Evolutionary conservation across 2,888 invertebrate species (phyloP).

Genomic region (Leptinotarsa rubiginosa): DNA sequence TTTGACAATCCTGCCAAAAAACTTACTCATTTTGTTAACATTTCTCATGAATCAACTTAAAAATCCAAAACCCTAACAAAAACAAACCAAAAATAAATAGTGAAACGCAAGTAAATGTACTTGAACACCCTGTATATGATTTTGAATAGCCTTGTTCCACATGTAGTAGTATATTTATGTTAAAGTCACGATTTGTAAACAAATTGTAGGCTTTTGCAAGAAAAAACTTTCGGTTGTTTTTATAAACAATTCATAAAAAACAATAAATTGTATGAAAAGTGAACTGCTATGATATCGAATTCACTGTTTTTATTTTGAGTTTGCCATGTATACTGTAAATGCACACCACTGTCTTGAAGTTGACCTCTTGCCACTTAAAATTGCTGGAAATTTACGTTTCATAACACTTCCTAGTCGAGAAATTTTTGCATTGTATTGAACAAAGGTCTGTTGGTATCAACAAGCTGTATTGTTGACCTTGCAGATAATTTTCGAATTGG

Average conservation of each 20-base stretch:
- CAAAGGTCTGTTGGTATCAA: background rate
- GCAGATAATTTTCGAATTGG: background rate
- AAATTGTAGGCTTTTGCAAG: conserved; percentile 12
- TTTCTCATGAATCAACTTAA: conserved; percentile 19
- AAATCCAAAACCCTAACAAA: conserved; percentile 18
- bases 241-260: conserved; percentile 13
- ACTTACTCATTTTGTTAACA: conserved; percentile 7
- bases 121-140: conserved; percentile 31
- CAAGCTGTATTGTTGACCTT: background rate
- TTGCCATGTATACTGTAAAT: conserved; percentile 27
- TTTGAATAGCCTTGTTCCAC: conserved; percentile 25
- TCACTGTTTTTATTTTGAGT: conserved; percentile 8
- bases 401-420: background rate
- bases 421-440: background rate
- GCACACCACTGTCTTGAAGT: conserved; percentile 15
- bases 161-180: conserved; percentile 14
- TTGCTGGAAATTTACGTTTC: background rate
- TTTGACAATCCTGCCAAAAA: background rate
- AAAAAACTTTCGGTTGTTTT: conserved; percentile 16
- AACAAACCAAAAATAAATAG: conserved; percentile 31
- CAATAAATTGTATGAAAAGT: conserved; percentile 15
- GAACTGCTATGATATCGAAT: conserved; percentile 1
- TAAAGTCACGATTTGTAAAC: conserved; percentile 15
- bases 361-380: background rate
- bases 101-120: conserved; percentile 20